Conservation (phyloP, 2,113 vertebrate genomes). For the Psittacus erithacus region DNA sequence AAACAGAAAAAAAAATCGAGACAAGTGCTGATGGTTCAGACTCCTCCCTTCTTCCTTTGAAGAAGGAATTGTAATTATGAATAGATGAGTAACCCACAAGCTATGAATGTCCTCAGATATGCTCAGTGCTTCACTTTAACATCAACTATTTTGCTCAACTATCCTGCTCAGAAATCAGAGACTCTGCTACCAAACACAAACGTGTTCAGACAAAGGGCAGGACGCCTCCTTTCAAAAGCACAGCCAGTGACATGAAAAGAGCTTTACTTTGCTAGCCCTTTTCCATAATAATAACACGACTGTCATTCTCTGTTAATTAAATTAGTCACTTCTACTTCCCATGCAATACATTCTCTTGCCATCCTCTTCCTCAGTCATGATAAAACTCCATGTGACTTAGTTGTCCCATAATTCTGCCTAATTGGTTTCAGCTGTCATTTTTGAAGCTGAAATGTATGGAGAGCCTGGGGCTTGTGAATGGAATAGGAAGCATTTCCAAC, state of each 20-base stretch:
- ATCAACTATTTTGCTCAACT: background rate
- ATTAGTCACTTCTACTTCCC: slow-evolving; percentile 56
- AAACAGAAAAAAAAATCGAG: background rate
- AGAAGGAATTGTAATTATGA: slow-evolving; percentile 29
- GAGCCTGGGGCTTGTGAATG: slow-evolving; percentile 70
- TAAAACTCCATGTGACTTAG: slow-evolving; percentile 63
- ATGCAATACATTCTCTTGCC: slow-evolving; percentile 10
- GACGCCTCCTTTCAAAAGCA: background rate
- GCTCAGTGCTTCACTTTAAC: background rate
- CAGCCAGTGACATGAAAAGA: background rate
- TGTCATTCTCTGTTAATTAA: slow-evolving; percentile 61
- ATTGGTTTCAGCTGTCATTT: slow-evolving; percentile 79
- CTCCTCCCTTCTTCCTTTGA: background rate
- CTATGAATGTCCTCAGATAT: background rate
- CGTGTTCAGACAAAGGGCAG: background rate
- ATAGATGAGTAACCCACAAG: background rate
- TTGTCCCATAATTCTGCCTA: slow-evolving; percentile 70
- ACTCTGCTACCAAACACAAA: slow-evolving; percentile 25
- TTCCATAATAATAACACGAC: background rate
- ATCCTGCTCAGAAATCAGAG: background rate
- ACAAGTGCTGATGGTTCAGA: background rate
- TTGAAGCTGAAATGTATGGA: slow-evolving; percentile 59
- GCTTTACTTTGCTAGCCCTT: background rate
- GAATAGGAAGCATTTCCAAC: slow-evolving; percentile 74
- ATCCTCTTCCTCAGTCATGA: slow-evolving; percentile 49